Evolutionary conservation across 35 echinoderm and acorn worm genomes (phyloP), one percentile per base, ranked within the genome.

Genomic region (Heliocidaris erythrogramma): DNA sequence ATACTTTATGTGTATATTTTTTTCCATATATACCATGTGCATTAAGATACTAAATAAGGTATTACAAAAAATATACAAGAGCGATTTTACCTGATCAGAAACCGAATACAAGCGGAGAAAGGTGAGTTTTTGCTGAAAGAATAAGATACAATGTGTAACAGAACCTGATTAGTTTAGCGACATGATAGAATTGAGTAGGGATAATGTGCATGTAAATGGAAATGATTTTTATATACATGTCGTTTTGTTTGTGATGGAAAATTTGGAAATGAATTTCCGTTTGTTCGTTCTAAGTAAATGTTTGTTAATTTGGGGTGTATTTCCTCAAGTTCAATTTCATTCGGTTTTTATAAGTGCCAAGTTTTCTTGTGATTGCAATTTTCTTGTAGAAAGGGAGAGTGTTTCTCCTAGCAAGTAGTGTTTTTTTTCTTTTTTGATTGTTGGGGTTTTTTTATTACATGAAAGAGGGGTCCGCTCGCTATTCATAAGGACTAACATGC

Each of bases 1-100:
- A 78, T 78, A 78, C 27, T n/a, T 78, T 78, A 27, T 78, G 65
- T 78, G 65, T 78, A 78, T 78, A 78, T 78, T 78, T 78, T 71
- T 78, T 78, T 78, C 17, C 18, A 78, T 78, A 78, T 18, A 7
- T 78, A 78, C 27, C 65, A 27, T 78, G 8, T 78, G n/a, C 21
- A 78, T 78, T 78, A 27, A 5, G 50, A 56, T 56, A 56, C 52
- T 7, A 78, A 78, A 78, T 78, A 7, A 78, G 18, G 27, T 78
- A 42, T 1, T 1, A 42, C 3, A 78, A 24, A 24, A 78, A 78
- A 78, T n/a, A 27, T 78, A 27, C 27, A 78, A 56, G 14, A n/a
- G 65, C 65, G 27, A 78, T 78, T 42, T 27, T n/a, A 27, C 18
- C 18, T 14, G 52, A 56, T 56, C 52, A 56, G 11, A 12, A 18